These are phyloP conservation scores for Glaucopsyche alexis DNA, from an alignment of 2,888 invertebrate species.

Conservation along the genomic window DNA sequence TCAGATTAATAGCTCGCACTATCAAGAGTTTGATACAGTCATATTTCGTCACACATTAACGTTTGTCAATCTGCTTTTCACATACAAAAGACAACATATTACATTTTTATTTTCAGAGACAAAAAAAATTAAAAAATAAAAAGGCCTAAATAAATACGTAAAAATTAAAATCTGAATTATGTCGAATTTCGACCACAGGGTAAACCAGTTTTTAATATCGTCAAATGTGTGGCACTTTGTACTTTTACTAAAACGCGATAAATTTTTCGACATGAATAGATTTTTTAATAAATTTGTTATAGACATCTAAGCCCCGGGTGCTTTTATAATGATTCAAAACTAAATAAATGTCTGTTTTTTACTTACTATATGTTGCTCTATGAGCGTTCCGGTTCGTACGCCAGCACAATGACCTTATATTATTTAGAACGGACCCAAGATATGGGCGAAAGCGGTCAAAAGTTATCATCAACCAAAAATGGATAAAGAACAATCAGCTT, in stretches of 20 bases:
- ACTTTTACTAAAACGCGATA: neutral
- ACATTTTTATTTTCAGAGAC: too few relatives aligned
- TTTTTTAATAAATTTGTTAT: slow-evolving; percentile 2
- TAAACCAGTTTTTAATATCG: too few relatives aligned
- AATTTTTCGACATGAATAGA: neutral
- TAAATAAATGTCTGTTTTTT: slow-evolving; percentile 66
- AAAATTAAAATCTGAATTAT: too few relatives aligned
- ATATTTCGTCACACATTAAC: too few relatives aligned
- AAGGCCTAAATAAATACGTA: too few relatives aligned
- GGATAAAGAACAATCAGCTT: neutral
- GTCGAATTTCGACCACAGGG: too few relatives aligned
- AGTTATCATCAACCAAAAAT: neutral
- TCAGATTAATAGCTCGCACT: too few relatives aligned
- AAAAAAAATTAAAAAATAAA: too few relatives aligned
- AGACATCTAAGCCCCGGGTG: neutral
- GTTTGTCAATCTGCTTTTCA: too few relatives aligned
- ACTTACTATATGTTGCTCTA: slow-evolving; percentile 63
- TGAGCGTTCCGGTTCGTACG: slow-evolving; percentile 75
- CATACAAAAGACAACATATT: too few relatives aligned
- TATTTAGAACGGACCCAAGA: slow-evolving; percentile 56
- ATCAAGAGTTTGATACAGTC: too few relatives aligned
- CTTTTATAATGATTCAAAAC: slow-evolving; percentile 45
- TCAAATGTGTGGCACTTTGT: neutral
- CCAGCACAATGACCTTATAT: slow-evolving; percentile 76
- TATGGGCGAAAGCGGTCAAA: slow-evolving; percentile 44